Base-by-base conservation (phyloP, 1,140 invertebrate species). In the Cydia strobilella region DNA sequence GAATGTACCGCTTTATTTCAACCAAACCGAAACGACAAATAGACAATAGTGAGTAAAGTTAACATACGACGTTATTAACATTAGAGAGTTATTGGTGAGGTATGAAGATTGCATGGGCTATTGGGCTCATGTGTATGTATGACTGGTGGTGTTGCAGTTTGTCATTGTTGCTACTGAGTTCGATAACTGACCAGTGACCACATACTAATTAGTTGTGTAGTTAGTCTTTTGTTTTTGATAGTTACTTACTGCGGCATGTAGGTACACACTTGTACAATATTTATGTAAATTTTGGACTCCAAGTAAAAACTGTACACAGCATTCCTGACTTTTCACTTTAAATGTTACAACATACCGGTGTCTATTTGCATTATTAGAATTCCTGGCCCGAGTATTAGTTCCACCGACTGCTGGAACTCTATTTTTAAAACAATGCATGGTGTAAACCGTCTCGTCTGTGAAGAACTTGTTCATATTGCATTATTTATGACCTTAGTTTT, bases 1-100 rank as follows among this genome's bases (percentile, higher is more conserved):
- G 90, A 89, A 89, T 91, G 90, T 90, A 88, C 89, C 89, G 88
- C 87, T 87, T 87, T 75, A 83, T 79, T 85, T 85, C 20, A 59
- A 23, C 20, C 20, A 12, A 82, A 84, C 42, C 54, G 35, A 39
- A 39, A 39, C 7, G 35, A 39, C 35, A 7, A 10, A 39, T 39
- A 39, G 35, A 39, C 20, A 23, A 20, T 59, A 12, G 20, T 7
- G 54, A 12, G 7, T 59, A 23, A 23, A 20, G 15, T 59, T 0
- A 59, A 20, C 20, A 23, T 20, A 59, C 18, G 20, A 23, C 73
- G 2, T 62, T 74, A 25, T 74, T 9, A 27, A 42, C 23, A 59
- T 54, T 23, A 23, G 20, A 12, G 10, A 23, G 54, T 23, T 59
- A 59, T 59, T 69, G 35, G 35, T 69, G 35, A 65, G 63, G 63